A percentile compares a stretch with the other conserved stretches of the same genome.
These are phyloP conservation scores for Caprella mutica DNA, from an alignment of 2,888 invertebrate species.

Conservation along the genomic window DNA sequence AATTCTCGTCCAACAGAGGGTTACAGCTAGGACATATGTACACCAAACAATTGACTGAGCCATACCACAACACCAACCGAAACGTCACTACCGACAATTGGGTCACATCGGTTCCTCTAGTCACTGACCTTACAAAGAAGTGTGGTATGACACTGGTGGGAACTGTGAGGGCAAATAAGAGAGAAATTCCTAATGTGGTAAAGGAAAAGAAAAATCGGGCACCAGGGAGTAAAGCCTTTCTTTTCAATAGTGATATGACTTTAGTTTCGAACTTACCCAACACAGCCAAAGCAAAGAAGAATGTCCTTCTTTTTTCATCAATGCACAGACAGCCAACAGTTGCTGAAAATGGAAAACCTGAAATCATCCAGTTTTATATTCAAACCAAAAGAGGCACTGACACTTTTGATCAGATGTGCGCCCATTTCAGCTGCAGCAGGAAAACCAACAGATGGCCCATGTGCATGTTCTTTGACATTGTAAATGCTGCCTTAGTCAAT, in stretches of 20 bases:
- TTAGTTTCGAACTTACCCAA: slow-evolving; percentile 5
- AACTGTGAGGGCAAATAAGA: slow-evolving; percentile 1
- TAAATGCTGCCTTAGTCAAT: background rate
- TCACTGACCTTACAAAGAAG: slow-evolving; percentile 1
- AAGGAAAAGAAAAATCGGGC: background rate
- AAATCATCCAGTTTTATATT: background rate
- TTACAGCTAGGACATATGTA: background rate
- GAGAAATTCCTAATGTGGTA: background rate
- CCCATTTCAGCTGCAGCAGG: background rate
- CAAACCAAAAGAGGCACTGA: background rate
- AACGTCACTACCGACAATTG: slow-evolving; percentile 8
- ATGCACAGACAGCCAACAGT: slow-evolving; percentile 2
- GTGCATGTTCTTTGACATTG: background rate
- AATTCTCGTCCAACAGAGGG: background rate
- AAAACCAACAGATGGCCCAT: background rate
- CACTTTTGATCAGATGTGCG: background rate
- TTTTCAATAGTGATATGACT: slow-evolving; percentile 5
- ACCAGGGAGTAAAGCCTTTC: slow-evolving; percentile 5
- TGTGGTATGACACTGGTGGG: slow-evolving; percentile 7
- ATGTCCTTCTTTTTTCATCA: slow-evolving; percentile 4
- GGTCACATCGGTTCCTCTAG: slow-evolving; percentile 5
- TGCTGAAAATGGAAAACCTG: slow-evolving; percentile 4
- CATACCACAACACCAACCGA: slow-evolving; percentile 1
- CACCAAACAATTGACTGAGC: slow-evolving; percentile 10
- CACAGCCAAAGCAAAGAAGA: background rate